Base-by-base conservation (phyloP, 2,888 invertebrate genomes). In the Neria commutata region DNA sequence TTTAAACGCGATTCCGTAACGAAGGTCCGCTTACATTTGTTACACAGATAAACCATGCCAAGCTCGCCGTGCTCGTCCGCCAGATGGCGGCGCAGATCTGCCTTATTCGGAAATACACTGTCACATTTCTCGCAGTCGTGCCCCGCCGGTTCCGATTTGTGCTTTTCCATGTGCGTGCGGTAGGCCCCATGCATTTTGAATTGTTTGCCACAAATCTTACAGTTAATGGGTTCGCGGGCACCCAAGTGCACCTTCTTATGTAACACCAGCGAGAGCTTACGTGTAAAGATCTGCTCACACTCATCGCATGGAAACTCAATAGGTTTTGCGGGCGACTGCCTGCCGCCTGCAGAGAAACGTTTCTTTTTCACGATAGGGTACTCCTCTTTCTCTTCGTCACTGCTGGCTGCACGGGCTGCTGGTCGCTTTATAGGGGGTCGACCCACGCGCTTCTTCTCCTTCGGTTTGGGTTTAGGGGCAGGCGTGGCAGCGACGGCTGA, bases 231-330 rank as follows among this genome's bases (percentile, higher is more conserved):
- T 51, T 82, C 76, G 34, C 76, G 77, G 33, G 78, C 73, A 8
- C 73, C 79, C 4, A 70, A 74, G 63, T 86, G 85, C 10, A 78
- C 79, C 56, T 84, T 83, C 53, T 83, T 78, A 64, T 86, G 86
- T 62, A 84, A 77, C 45, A 83, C 82, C 23, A 86, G 75, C 46
- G 83, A 83, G 49, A 83, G 83, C 46, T 83, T 81, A 55, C 84
- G 83, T 1, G 83, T 76, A 66, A 85, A 85, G 34, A 81, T 73
- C 63, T 84, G 81, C 53, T 83, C 75, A 67, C 86, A 86, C 60
- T 83, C 70, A 33, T 73, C 71, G 47, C 79, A 79, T 11, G 65
- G 62, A 25, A 62, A 66, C 40, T 70, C 71, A 2, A 69, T 69
- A 1, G 52, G 54, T 4, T 67, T 61, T 40, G 70, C 61, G 21